Base-by-base conservation (phyloP, 2,888 invertebrate species). In the Seira musarum region DNA sequence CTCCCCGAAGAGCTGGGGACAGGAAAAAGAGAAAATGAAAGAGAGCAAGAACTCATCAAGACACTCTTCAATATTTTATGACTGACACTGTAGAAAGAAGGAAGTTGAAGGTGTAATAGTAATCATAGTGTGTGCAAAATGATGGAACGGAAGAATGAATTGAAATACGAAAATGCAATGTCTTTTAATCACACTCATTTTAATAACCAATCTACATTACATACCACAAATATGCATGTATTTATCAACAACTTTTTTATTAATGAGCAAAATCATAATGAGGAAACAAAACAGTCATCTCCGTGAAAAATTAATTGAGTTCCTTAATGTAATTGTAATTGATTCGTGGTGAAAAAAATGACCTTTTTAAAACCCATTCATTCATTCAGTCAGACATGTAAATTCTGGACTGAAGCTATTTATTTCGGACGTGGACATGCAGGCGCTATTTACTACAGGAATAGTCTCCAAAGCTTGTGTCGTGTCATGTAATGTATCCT, bases 41-140 rank as follows among this genome's bases (percentile, higher is more conserved):
- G 53, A 40, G 40, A 53, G 53, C 53, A 53, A 53, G 17, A 65
- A 65, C 75, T 76, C 76, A 76, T 76, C 76, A 76, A 76, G 63
- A 21, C 35, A 17, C 25, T 76, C 30, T 21, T 76, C 40, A 49
- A 76, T 76, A 76, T 76, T 76, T 76, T 69, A 76, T 76, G 61
- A 76, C 30, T 5, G 30, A n/a, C n/a, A n/a, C n/a, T n/a, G n/a
- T n/a, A n/a, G n/a, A n/a, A n/a, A 30, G 8, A 30, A 30, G 30
- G 30, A 30, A 30, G 30, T 30, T 30, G 8, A 8, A n/a, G n/a
- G n/a, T n/a, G n/a, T n/a, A n/a, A n/a, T n/a, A n/a, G n/a, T n/a
- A n/a, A n/a, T n/a, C n/a, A n/a, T n/a, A n/a, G n/a, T n/a, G 30
- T 30, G 30, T 30, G 30, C 30, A 8, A 30, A 30, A 30, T 30